Evolutionary conservation across 1,140 invertebrate genomes (phyloP).

Genomic region (Pseudomyrmex cubaensis): DNA sequence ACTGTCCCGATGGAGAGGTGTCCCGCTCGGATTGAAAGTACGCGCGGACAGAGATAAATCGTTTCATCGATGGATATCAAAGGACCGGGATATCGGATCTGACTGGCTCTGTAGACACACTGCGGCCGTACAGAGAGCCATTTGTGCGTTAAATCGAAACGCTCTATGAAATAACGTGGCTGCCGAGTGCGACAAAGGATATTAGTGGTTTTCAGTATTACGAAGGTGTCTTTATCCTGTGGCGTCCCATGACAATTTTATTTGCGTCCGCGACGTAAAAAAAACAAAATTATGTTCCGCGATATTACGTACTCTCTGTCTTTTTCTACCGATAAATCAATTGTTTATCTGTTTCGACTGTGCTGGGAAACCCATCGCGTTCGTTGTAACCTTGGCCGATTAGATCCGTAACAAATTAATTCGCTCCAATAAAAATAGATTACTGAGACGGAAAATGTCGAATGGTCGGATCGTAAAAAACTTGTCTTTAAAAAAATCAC

Average conservation of each 20-base stretch:
- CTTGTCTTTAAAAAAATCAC: conserved; percentile 4
- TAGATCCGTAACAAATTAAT: conserved; percentile 61
- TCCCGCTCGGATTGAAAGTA: conserved; percentile 74
- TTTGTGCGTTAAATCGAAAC: conserved; percentile 77
- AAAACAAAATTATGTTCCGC: conserved; percentile 60
- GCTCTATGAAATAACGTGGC: conserved; percentile 72
- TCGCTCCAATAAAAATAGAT: conserved; percentile 52
- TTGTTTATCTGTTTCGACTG: conserved; percentile 50
- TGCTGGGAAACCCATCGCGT: conserved; percentile 46
- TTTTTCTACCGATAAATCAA: conserved; percentile 57
- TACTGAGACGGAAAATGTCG: conserved; percentile 36
- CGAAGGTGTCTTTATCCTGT: conserved; percentile 61
- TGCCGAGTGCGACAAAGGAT: conserved; percentile 71
- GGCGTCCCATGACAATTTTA: conserved; percentile 59
- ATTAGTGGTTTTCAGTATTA: conserved; percentile 66
- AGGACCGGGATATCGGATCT: conserved; percentile 71
- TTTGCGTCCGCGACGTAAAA: conserved; percentile 33
- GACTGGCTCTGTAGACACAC: conserved; percentile 62
- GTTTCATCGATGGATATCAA: conserved; percentile 77
- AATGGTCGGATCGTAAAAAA: conserved; percentile 20
- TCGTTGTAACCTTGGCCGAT: conserved; percentile 56
- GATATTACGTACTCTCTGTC: conserved; percentile 47
- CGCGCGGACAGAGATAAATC: conserved; percentile 75
- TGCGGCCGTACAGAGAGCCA: conserved; percentile 69
- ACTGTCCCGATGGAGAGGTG: conserved; percentile 74